Percentiles rank a stretch among this genome's conserved stretches.
Evolutionary conservation across 2,797 vertebrate genomes (phyloP).

Genomic region (Peromyscus attwateri): DNA sequence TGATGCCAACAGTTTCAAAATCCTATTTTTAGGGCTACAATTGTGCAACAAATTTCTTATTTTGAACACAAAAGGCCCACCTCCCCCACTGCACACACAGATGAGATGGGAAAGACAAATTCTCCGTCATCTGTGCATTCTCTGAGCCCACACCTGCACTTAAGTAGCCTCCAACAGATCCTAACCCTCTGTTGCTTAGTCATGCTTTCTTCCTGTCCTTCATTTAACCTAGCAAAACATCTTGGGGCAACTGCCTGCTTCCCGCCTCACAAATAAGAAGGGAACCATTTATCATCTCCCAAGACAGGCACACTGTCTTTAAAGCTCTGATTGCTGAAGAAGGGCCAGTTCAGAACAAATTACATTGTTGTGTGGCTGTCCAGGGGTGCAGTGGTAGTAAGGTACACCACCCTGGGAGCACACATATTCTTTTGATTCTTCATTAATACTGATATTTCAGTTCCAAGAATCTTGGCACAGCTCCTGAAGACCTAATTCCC

Average conservation of each 20-base stretch:
- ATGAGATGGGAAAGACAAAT: background rate
- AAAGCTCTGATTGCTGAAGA: conserved; percentile 49
- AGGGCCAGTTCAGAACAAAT: conserved; percentile 63
- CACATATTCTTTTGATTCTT: background rate
- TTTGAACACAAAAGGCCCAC: background rate
- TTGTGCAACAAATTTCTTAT: background rate
- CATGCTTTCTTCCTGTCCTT: conserved; percentile 39
- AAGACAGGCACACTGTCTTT: background rate
- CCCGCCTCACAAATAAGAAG: conserved; percentile 33
- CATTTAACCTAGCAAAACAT: conserved; percentile 42
- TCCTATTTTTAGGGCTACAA: conserved; percentile 13
- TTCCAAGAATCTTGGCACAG: conserved; percentile 2
- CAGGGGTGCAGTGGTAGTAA: background rate
- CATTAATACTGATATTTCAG: background rate
- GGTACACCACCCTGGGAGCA: background rate
- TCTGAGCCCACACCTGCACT: background rate
- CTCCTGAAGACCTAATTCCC: background rate
- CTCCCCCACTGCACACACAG: background rate
- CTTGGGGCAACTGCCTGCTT: background rate
- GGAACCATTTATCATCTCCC: background rate
- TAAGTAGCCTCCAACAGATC: background rate
- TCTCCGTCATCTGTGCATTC: background rate
- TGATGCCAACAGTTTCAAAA: background rate
- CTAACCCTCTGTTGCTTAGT: background rate
- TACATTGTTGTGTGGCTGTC: background rate